Percentiles rank a stretch among this genome's conserved stretches.
phyloP scores from a whole-genome alignment of 2,113 vertebrate species.

The Dipodomys spectabilis region DNA sequence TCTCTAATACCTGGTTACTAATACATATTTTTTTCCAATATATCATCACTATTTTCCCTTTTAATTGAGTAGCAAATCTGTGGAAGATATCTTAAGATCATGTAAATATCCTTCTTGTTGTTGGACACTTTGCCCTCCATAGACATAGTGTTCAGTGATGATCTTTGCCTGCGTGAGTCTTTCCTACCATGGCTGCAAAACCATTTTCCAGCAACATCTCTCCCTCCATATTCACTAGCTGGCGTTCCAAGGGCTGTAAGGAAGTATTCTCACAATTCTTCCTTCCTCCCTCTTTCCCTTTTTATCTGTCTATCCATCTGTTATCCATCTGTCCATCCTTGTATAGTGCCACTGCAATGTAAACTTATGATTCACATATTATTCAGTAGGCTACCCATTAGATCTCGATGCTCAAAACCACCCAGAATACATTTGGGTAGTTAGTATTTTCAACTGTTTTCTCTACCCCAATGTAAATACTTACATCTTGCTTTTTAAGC shows the following conservation, averaged over 20 bases:
- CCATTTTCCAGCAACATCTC: neutral
- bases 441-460: slow-evolving; percentile 48
- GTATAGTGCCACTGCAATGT: neutral
- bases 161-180: neutral
- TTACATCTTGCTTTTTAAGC: neutral
- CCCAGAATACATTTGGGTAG: neutral
- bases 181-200: neutral
- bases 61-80: neutral
- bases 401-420: neutral
- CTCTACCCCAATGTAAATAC: neutral
- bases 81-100: neutral
- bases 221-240: neutral
- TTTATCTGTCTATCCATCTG: neutral
- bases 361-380: neutral
- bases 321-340: neutral
- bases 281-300: neutral
- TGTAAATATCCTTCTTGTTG: neutral
- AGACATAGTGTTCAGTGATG: neutral
- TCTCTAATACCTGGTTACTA: too few species aligned
- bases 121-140: neutral
- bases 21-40: neutral
- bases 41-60: neutral
- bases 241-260: too few species aligned
- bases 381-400: neutral
- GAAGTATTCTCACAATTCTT: neutral